These are phyloP conservation scores for Macropus fuliginosus DNA, from an alignment of 2,797 vertebrate species.

Conservation along the genomic window DNA sequence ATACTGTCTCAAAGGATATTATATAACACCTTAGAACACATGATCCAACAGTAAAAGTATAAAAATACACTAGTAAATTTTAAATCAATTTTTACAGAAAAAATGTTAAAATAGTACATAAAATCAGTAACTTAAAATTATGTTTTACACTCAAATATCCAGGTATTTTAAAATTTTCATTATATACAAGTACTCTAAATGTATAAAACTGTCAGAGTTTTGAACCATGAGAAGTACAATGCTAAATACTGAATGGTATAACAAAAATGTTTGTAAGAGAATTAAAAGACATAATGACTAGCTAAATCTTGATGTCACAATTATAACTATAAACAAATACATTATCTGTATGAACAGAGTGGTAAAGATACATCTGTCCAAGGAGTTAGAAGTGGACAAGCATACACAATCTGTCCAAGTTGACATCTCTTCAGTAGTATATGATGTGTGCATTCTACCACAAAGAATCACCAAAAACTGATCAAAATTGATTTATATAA, in stretches of 20 bases:
- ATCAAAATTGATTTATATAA: background rate
- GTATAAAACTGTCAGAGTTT: slow-evolving; percentile 21
- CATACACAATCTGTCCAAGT: background rate
- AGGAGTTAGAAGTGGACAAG: background rate
- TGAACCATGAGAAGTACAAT: slow-evolving; percentile 34
- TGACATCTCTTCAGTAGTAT: background rate
- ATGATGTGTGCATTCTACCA: background rate
- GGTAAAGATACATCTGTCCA: background rate
- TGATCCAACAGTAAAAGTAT: background rate
- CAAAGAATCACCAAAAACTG: background rate
- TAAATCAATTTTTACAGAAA: background rate
- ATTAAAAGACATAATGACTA: background rate
- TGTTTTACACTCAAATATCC: background rate
- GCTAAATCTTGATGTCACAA: slow-evolving; percentile 2
- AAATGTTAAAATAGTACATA: background rate
- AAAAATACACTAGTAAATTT: background rate
- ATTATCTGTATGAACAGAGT: slow-evolving; percentile 34
- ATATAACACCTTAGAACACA: background rate
- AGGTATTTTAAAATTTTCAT: background rate
- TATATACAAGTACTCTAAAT: background rate
- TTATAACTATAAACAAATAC: slow-evolving; percentile 27
- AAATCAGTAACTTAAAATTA: background rate
- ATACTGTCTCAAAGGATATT: background rate
- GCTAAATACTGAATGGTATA: slow-evolving; percentile 5
- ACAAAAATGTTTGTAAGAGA: background rate